phyloP scores from a whole-genome alignment of 2,888 invertebrate species.

The Ectemnius cavifrons region DNA sequence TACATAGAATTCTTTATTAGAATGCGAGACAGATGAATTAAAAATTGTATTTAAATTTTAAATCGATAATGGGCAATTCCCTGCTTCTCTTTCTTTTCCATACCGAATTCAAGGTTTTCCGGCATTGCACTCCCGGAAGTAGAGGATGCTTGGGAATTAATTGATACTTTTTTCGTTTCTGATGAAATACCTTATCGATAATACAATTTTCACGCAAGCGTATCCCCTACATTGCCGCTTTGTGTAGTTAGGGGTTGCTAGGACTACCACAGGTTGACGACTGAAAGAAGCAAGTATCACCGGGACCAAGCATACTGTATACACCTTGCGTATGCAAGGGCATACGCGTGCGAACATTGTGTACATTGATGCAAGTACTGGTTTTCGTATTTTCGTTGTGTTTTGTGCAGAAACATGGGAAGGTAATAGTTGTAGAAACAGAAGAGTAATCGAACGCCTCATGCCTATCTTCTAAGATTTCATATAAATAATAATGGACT shows the following conservation, averaged over 20 bases:
- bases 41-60: too few species aligned
- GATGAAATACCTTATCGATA: slow-evolving; percentile 40
- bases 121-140: too few species aligned
- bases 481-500: too few species aligned
- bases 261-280: slow-evolving; percentile 49
- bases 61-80: too few species aligned
- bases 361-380: slow-evolving; percentile 38
- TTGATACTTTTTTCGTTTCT: not conserved
- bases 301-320: slow-evolving; percentile 32
- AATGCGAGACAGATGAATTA: too few species aligned
- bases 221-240: slow-evolving; percentile 35
- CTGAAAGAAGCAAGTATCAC: slow-evolving; percentile 32
- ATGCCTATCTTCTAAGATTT: too few species aligned
- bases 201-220: slow-evolving; percentile 56
- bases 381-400: slow-evolving; percentile 14
- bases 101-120: too few species aligned
- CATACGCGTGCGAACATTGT: slow-evolving; percentile 31
- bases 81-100: too few species aligned
- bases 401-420: slow-evolving; percentile 21
- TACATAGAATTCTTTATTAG: too few species aligned
- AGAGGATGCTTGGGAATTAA: too few species aligned
- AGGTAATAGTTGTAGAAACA: slow-evolving; percentile 36
- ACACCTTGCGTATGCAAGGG: slow-evolving; percentile 28
- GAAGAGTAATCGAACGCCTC: too few species aligned
- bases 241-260: slow-evolving; percentile 59